A percentile compares a stretch with the other conserved stretches of the same genome.
These are phyloP conservation scores for Darevskia nairensis DNA, from an alignment of 2,797 vertebrate genomes.

Conservation along the genomic window DNA sequence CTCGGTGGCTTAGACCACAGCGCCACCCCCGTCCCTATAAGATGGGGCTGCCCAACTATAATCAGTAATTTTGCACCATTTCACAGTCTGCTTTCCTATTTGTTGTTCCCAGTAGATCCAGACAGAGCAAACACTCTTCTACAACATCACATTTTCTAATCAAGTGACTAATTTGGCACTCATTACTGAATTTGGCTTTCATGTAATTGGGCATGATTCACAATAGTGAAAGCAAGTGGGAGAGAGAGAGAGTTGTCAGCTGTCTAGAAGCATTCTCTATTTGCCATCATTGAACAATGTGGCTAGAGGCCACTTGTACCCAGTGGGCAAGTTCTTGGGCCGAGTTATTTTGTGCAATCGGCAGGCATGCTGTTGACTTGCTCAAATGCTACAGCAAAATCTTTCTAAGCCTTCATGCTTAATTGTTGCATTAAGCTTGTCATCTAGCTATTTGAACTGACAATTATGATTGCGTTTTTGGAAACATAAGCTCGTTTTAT, in stretches of 20 bases:
- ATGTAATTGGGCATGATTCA: conserved; percentile 43
- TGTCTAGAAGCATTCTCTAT: background rate
- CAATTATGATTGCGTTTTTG: conserved; percentile 15
- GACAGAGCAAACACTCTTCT: background rate
- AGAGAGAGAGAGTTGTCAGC: conserved; percentile 21
- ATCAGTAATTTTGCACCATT: background rate
- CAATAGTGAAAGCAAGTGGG: background rate
- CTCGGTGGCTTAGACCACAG: too few species aligned
- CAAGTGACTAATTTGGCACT: background rate
- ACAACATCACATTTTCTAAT: background rate
- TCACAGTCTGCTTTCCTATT: background rate
- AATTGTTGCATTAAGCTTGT: conserved; percentile 53
- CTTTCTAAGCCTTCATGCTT: conserved; percentile 28
- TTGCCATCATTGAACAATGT: conserved; percentile 15
- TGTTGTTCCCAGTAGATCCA: background rate
- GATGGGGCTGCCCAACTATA: background rate
- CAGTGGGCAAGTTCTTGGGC: background rate
- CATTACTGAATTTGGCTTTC: background rate
- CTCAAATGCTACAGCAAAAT: conserved; percentile 33
- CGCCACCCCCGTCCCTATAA: too few species aligned
- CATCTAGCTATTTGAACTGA: conserved; percentile 19
- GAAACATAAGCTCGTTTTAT: conserved; percentile 31
- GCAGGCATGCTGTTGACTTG: conserved; percentile 50
- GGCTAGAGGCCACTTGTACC: conserved; percentile 3
- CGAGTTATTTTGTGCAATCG: conserved; percentile 45